These are phyloP conservation scores for Oreotragus oreotragus DNA, from an alignment of 2,113 vertebrate genomes.

Conservation along the genomic window DNA sequence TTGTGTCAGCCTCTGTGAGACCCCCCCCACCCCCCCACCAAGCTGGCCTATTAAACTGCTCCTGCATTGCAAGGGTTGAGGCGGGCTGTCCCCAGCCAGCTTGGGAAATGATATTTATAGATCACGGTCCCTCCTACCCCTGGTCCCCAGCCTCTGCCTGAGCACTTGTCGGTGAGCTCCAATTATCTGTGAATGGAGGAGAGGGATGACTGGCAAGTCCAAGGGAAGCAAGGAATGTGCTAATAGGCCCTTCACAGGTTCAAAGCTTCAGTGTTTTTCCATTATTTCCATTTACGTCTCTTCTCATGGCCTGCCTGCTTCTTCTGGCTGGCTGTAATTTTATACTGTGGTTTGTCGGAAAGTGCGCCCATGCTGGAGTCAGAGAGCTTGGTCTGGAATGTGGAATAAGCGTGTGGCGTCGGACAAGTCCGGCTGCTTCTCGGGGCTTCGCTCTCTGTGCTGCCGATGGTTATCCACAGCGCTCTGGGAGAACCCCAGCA, in stretches of 20 bases:
- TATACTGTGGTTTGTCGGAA: not conserved
- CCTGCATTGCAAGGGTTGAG: not conserved
- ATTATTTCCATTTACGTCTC: conserved; percentile 1
- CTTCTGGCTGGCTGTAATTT: not conserved
- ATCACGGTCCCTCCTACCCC: not conserved
- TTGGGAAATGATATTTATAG: conserved; percentile 57
- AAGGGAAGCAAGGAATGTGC: not conserved
- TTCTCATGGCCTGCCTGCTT: not conserved
- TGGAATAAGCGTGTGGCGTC: not conserved
- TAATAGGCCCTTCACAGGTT: conserved; percentile 35
- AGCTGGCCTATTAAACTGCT: conserved; percentile 31
- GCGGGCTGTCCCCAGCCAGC: conserved; percentile 31
- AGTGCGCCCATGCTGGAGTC: not conserved
- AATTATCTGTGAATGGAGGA: not conserved
- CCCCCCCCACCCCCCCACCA: rapidly evolving
- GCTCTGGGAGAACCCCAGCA: not conserved
- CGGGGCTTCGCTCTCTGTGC: not conserved
- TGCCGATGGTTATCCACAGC: rapidly evolving
- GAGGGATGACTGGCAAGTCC: conserved; percentile 28
- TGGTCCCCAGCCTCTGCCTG: not conserved
- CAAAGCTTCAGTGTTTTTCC: conserved; percentile 33
- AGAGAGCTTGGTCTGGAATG: not conserved
- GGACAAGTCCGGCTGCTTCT: not conserved
- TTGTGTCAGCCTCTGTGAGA: not conserved
- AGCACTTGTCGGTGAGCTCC: not conserved